Percentiles rank a stretch among this genome's conserved stretches.
These are phyloP conservation scores for Oryctolagus cuniculus DNA, from an alignment of 2,113 vertebrate genomes.

Conservation along the genomic window DNA sequence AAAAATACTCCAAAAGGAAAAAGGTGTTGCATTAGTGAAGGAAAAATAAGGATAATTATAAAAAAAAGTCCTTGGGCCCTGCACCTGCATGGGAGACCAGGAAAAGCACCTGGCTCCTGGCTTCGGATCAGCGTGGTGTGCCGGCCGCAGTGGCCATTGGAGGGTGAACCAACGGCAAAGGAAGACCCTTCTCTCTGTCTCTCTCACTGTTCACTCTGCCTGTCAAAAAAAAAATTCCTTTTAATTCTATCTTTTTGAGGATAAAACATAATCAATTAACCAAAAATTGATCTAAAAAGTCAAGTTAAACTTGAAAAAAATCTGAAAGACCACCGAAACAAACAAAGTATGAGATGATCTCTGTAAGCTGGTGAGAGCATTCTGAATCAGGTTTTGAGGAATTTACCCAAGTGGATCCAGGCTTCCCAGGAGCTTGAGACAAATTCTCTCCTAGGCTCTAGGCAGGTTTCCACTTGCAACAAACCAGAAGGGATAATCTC, in stretches of 20 bases:
- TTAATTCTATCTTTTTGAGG: background rate
- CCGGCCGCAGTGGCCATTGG: too few relatives aligned
- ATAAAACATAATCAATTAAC: background rate
- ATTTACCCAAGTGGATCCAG: background rate
- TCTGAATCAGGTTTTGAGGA: constrained; percentile 21
- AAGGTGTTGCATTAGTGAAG: background rate
- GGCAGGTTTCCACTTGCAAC: constrained; percentile 38
- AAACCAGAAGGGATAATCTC: background rate
- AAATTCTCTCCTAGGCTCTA: background rate
- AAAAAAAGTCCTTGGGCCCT: too few relatives aligned
- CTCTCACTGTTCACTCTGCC: too few relatives aligned
- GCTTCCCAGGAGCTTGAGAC: background rate
- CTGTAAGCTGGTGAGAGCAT: background rate
- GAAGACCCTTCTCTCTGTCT: too few relatives aligned
- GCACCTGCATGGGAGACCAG: too few relatives aligned
- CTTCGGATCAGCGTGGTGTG: too few relatives aligned
- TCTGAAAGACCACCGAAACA: background rate
- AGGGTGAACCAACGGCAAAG: too few relatives aligned
- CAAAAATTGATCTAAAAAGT: constrained; percentile 21
- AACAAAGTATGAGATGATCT: background rate
- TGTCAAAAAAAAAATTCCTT: background rate
- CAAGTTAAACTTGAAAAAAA: constrained; percentile 53
- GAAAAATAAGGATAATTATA: background rate
- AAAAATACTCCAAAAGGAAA: constrained; percentile 10
- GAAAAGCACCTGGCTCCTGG: too few relatives aligned